These are phyloP conservation scores for Drosophila takahashii DNA, from an alignment of 1,140 invertebrate genomes.

Conservation along the genomic window DNA sequence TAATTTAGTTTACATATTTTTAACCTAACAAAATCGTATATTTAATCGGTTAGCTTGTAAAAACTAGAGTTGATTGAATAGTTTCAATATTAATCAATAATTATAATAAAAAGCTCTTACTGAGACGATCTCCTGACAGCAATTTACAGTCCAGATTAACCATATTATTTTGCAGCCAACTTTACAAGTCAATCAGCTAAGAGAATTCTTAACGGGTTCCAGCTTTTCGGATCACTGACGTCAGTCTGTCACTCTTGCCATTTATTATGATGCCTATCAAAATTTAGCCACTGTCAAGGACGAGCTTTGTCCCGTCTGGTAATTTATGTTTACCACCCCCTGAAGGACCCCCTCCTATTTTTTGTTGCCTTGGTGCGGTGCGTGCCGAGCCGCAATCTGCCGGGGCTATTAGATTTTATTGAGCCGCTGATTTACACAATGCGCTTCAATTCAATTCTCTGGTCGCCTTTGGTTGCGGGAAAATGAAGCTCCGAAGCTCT, in stretches of 20 bases:
- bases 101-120: no score
- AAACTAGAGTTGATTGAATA: no score
- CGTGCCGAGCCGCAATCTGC: slow-evolving; percentile 75
- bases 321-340: slow-evolving; percentile 61
- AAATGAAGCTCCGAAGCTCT: neutral
- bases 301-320: slow-evolving; percentile 44
- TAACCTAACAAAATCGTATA: no score
- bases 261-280: slow-evolving; percentile 35
- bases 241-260: slow-evolving; percentile 24
- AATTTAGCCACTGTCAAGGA: slow-evolving; percentile 63
- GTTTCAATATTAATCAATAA: no score
- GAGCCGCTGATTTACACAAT: slow-evolving; percentile 79
- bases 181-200: neutral
- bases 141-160: neutral
- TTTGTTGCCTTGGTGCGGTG: slow-evolving; percentile 53
- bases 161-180: neutral
- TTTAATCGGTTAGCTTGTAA: no score
- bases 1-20: no score
- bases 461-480: neutral
- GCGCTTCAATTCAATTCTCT: slow-evolving; percentile 75
- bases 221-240: slow-evolving; percentile 6
- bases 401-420: slow-evolving; percentile 79
- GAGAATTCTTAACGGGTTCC: neutral
- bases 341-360: neutral
- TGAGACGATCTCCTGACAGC: no score